Evolutionary conservation across 64 coral and sea anemone species (phyloP).

Genomic region (Actinia tenebrosa): DNA sequence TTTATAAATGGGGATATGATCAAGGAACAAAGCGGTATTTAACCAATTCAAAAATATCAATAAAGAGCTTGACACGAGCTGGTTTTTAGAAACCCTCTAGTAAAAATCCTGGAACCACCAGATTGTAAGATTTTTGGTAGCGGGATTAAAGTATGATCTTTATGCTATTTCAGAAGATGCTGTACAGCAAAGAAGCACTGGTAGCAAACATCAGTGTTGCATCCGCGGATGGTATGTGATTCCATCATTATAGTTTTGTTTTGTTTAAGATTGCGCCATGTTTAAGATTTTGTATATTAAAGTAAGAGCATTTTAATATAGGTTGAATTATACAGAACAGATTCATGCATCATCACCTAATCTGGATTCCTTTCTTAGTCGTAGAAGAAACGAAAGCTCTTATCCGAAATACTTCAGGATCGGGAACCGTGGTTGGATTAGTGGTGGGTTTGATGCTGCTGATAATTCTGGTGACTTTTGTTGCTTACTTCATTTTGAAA

Average conservation of each 20-base stretch:
- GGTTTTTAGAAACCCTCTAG: too few species aligned
- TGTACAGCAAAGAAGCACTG: neutral
- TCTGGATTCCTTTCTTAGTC: neutral
- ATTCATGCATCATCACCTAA: too few species aligned
- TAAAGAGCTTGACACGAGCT: too few species aligned
- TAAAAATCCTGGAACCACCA: too few species aligned
- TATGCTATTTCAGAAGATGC: neutral
- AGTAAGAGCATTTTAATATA: too few species aligned
- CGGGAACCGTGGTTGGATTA: neutral
- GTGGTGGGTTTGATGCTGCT: constrained; percentile 1
- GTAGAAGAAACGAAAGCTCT: neutral
- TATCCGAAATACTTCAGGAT: neutral
- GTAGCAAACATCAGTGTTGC: neutral
- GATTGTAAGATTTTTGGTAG: neutral
- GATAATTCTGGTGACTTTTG: neutral
- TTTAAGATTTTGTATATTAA: neutral
- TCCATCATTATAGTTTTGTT: neutral
- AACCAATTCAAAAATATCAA: too few species aligned
- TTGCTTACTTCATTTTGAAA: neutral
- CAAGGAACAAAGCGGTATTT: too few species aligned
- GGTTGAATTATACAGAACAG: too few species aligned
- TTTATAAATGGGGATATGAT: too few species aligned
- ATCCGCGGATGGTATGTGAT: neutral
- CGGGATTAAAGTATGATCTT: neutral
- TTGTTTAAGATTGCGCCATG: neutral